These are phyloP conservation scores for Podocnemis expansa DNA, from an alignment of 2,113 vertebrate genomes.

Conservation along the genomic window DNA sequence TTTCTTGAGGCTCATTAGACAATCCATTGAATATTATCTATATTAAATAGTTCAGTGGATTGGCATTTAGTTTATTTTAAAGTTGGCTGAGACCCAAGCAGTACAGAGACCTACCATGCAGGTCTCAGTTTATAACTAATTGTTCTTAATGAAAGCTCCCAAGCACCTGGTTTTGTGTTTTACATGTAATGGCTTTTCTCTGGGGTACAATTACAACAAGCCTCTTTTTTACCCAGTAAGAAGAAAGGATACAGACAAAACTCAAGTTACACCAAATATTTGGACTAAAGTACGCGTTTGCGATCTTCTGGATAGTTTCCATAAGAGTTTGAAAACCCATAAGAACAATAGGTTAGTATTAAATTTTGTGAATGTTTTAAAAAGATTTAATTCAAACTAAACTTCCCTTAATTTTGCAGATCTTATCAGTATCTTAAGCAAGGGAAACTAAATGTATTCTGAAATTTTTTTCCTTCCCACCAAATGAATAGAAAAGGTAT, in stretches of 20 bases:
- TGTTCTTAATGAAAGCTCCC: slow-evolving; percentile 70
- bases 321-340: slow-evolving; percentile 70
- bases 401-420: slow-evolving; percentile 72
- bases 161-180: slow-evolving; percentile 75
- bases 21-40: slow-evolving; percentile 17
- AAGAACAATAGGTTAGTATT: slow-evolving; percentile 68
- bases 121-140: slow-evolving; percentile 49
- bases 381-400: slow-evolving; percentile 71
- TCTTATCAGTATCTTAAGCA: slow-evolving; percentile 49
- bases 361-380: slow-evolving; percentile 70
- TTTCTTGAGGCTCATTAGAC: neutral
- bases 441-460: slow-evolving; percentile 47
- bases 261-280: slow-evolving; percentile 82
- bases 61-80: slow-evolving; percentile 34
- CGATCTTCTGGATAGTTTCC: slow-evolving; percentile 74
- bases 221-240: slow-evolving; percentile 47
- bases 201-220: slow-evolving; percentile 75
- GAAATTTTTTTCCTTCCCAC: slow-evolving; percentile 34
- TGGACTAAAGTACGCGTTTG: slow-evolving; percentile 76
- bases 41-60: neutral
- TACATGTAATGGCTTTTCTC: slow-evolving; percentile 73
- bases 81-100: slow-evolving; percentile 28
- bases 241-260: slow-evolving; percentile 75
- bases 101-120: slow-evolving; percentile 43
- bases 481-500: slow-evolving; percentile 20